Evolutionary conservation across 2,888 invertebrate genomes (phyloP).

Genomic region (Phaedon cochleariae): DNA sequence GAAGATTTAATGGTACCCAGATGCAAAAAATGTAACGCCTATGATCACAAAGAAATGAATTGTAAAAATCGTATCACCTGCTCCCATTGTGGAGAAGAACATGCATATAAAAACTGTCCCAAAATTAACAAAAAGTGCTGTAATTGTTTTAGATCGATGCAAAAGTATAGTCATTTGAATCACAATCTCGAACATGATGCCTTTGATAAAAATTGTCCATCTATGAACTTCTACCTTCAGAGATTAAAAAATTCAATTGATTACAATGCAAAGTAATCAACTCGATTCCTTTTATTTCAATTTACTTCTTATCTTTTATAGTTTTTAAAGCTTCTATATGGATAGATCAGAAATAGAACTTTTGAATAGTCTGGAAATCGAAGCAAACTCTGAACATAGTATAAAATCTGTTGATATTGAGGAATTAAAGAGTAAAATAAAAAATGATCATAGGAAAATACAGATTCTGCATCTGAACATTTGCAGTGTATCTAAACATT

Average conservation of each 20-base stretch:
- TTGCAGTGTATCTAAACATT: constrained; percentile 2
- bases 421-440: constrained; percentile 1
- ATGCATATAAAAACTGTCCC: neutral
- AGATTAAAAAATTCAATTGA: constrained; percentile 1
- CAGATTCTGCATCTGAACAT: neutral
- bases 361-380: neutral
- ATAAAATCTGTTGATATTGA: no score
- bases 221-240: neutral
- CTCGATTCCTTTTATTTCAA: neutral
- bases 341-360: neutral
- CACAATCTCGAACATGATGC: neutral
- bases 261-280: neutral
- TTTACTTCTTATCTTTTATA: neutral
- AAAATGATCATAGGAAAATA: neutral
- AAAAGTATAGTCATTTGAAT: constrained; percentile 28
- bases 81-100: neutral
- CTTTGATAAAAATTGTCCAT: neutral
- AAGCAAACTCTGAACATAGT: no score
- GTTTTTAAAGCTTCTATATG: neutral
- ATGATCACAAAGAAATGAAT: neutral
- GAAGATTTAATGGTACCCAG: neutral
- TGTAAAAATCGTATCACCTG: neutral
- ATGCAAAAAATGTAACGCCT: neutral
- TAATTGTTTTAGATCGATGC: constrained; percentile 29
- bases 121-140: constrained; percentile 6